phyloP scores from a whole-genome alignment of 2,797 vertebrate species.

The Eupleurogrammus muticus region DNA sequence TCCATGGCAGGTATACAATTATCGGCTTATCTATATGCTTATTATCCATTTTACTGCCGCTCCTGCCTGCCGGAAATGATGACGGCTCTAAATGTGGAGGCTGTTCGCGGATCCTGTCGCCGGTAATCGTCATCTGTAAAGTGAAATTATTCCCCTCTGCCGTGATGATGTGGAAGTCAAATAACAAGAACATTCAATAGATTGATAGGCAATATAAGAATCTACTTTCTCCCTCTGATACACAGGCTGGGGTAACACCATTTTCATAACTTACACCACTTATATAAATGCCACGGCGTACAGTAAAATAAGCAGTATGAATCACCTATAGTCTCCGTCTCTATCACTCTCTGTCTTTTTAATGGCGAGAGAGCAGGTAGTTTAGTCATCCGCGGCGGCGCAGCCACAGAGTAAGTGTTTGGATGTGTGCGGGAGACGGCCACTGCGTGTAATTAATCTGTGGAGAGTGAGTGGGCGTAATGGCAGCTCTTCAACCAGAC shows the following conservation, averaged over 20 bases:
- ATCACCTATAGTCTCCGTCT: conserved; percentile 36
- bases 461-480: conserved; percentile 23
- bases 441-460: conserved; percentile 33
- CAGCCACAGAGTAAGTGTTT: conserved; percentile 18
- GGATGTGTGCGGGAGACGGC: conserved; percentile 16
- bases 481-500: conserved; percentile 20
- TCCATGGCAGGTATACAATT: conserved; percentile 14
- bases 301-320: conserved; percentile 45
- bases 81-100: conserved; percentile 12
- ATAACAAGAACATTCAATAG: conserved; percentile 30
- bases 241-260: neutral
- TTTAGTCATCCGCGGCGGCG: conserved; percentile 21
- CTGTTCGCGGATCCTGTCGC: conserved; percentile 15
- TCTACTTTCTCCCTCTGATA: neutral
- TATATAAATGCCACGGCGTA: conserved; percentile 30
- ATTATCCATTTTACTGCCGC: conserved; percentile 13
- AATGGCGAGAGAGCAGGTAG: conserved; percentile 30
- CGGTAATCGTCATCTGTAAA: conserved; percentile 15
- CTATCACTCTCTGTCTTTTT: conserved; percentile 28
- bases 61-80: conserved; percentile 2
- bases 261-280: conserved; percentile 45
- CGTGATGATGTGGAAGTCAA: conserved; percentile 1
- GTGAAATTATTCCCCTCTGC: conserved; percentile 19
- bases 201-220: conserved; percentile 25
- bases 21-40: conserved; percentile 7